Evolutionary conservation across 2,113 vertebrate species (phyloP).

Genomic region (Eonycteris spelaea): DNA sequence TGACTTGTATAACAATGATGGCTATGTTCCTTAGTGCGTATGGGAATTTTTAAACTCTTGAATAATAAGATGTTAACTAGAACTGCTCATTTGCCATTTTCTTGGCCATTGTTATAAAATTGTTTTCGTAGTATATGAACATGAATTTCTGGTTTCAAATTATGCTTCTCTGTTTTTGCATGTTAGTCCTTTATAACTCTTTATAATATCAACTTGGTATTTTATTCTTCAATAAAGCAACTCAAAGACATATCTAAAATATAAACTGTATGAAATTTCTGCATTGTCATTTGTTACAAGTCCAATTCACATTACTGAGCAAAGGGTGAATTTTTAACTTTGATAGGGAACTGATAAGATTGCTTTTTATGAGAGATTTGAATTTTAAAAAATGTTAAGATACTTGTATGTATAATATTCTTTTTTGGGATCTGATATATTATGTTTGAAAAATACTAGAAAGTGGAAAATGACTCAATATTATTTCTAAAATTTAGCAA

Average conservation of each 20-base stretch:
- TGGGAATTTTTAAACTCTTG: neutral
- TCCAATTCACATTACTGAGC: neutral
- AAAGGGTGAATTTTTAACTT: neutral
- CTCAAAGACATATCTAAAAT: neutral
- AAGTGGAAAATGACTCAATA: neutral
- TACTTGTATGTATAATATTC: neutral
- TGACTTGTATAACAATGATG: neutral
- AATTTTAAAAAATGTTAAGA: neutral
- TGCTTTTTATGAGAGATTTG: neutral
- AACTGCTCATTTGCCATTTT: neutral
- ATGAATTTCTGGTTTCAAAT: neutral
- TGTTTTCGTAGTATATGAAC: neutral
- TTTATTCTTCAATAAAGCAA: neutral
- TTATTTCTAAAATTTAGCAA: no score
- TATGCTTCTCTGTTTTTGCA: neutral
- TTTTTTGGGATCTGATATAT: neutral
- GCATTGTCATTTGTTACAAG: neutral
- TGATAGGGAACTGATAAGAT: neutral
- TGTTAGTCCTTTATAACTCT: neutral
- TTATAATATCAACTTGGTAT: neutral
- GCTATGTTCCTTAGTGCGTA: neutral
- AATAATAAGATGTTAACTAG: neutral
- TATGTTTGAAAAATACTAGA: constrained; percentile 7
- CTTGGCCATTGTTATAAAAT: neutral
- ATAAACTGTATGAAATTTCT: neutral